Evolutionary conservation across 2,888 invertebrate genomes (phyloP), one percentile per base, ranked within the genome.

Genomic region (Synanthedon vespiformis): DNA sequence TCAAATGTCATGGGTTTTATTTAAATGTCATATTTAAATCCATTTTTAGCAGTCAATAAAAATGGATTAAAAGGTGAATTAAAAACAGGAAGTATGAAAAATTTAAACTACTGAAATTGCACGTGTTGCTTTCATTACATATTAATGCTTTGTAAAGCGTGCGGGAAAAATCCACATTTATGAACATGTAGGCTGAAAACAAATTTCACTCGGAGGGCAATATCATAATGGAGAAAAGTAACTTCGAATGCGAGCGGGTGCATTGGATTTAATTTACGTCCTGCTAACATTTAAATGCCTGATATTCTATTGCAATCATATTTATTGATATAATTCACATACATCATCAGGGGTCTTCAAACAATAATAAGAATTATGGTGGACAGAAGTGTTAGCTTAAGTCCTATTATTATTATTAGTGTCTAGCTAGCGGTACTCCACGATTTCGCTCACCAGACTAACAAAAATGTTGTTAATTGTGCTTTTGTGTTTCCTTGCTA

Each of bases 151-250:
- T 62, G 68, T 62, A 67, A 68, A 74, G 61, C 67, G 61, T 64
- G 62, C 58, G 61, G 65, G 58, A 70, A 74, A 81, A 77, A 72
- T 63, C 63, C 60, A 67, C 68, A 72, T 77, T 75, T 73, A 78
- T 73, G 66, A 66, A 68, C 64, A 69, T 72, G 34, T 34, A 34
- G 34, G 34, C 74, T 78, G 70, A 79, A 83, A 79, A 82, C 76
- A 76, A 84, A 85, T 84, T 77, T 80, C 72, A 78, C 79, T 80
- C 76, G 69, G 73, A 76, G 72, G 72, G 80, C 79, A 87, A 87
- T 88, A 80, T 81, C 82, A 82, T 87, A 86, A 87, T 87, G 87
- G 84, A 80, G 70, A 67, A 57, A 65, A 64, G 72, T 70, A 70
- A 74, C 72, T 75, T 74, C 72, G 64, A 72, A 70, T 72, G 68